Percentiles rank a stretch among this genome's conserved stretches.
phyloP scores from a whole-genome alignment of 1,140 invertebrate species.

The Drosophila triauraria region DNA sequence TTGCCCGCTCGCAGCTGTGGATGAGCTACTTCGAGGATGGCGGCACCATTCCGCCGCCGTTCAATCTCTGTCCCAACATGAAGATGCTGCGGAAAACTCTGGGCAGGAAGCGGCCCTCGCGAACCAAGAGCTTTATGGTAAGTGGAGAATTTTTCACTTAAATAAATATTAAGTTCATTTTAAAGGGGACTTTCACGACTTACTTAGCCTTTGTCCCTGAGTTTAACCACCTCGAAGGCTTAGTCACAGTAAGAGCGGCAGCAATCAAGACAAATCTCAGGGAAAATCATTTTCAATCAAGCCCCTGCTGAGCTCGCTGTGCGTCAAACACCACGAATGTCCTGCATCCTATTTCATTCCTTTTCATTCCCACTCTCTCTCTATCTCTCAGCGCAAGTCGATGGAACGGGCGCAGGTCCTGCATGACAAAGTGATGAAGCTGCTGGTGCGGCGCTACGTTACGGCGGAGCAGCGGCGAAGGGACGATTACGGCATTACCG shows the following conservation, averaged over 20 bases:
- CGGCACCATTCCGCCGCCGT: conserved; percentile 93
- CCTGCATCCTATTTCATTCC: conserved; percentile 26
- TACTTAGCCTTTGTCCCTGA: background rate
- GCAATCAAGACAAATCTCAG: conserved; percentile 65
- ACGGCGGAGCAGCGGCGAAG: conserved; percentile 93
- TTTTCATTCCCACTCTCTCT: too few species aligned
- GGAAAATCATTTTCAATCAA: conserved; percentile 75
- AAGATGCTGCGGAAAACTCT: conserved; percentile 86
- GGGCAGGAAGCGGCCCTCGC: conserved; percentile 77
- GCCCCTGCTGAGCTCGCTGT: conserved; percentile 59
- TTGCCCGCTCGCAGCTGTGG: conserved; percentile 95
- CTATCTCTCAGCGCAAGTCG: conserved; percentile 88
- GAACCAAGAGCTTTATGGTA: conserved; percentile 88
- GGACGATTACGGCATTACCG: conserved; percentile 94
- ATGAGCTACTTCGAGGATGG: conserved; percentile 97
- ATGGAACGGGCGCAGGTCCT: conserved; percentile 89
- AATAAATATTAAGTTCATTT: background rate
- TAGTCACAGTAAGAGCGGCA: background rate
- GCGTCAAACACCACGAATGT: conserved; percentile 54
- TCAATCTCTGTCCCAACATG: conserved; percentile 93
- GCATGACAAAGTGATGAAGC: conserved; percentile 91
- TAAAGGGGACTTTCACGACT: background rate
- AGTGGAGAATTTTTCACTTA: conserved; percentile 38
- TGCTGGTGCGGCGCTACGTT: conserved; percentile 92
- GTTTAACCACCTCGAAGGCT: background rate